These are phyloP conservation scores for Drosophila lacteicornis DNA, from an alignment of 1,140 invertebrate species.

Conservation along the genomic window DNA sequence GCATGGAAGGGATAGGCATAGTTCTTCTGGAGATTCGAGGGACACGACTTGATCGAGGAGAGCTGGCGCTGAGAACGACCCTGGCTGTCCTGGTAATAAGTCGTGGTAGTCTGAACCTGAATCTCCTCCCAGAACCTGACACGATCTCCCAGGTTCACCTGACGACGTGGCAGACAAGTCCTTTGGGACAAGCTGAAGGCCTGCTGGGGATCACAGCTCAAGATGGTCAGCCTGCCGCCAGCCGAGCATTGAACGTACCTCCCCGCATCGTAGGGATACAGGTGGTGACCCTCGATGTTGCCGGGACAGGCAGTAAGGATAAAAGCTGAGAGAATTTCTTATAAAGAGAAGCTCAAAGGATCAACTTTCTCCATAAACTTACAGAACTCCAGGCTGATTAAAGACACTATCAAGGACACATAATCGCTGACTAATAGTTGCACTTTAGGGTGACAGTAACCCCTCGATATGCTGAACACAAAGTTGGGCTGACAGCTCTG, in stretches of 20 bases:
- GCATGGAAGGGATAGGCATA: slow-evolving; percentile 74
- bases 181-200: slow-evolving; percentile 57
- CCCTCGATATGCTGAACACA: slow-evolving; percentile 87
- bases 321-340: slow-evolving; percentile 38
- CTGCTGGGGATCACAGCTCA: slow-evolving; percentile 44
- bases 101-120: slow-evolving; percentile 27
- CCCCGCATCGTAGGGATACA: slow-evolving; percentile 76
- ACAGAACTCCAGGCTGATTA: slow-evolving; percentile 68
- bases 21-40: slow-evolving; percentile 41
- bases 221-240: slow-evolving; percentile 48
- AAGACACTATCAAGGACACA: slow-evolving; percentile 63
- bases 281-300: slow-evolving; percentile 56
- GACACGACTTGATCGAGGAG: slow-evolving; percentile 49
- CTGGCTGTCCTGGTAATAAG: slow-evolving; percentile 37
- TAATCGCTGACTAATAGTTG: slow-evolving; percentile 85
- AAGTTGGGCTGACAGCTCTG: slow-evolving; percentile 88
- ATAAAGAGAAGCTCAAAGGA: neutral
- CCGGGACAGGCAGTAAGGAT: slow-evolving; percentile 54
- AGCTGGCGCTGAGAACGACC: neutral
- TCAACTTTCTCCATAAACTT: slow-evolving; percentile 38
- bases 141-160: slow-evolving; percentile 30
- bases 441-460: slow-evolving; percentile 87
- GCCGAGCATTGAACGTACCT: slow-evolving; percentile 64
- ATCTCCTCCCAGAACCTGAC: slow-evolving; percentile 51
- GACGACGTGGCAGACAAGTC: slow-evolving; percentile 21